Evolutionary conservation across 2,797 vertebrate genomes (phyloP), one percentile per base, ranked within the genome.

Genomic region (Spinibarbus caldwelli): DNA sequence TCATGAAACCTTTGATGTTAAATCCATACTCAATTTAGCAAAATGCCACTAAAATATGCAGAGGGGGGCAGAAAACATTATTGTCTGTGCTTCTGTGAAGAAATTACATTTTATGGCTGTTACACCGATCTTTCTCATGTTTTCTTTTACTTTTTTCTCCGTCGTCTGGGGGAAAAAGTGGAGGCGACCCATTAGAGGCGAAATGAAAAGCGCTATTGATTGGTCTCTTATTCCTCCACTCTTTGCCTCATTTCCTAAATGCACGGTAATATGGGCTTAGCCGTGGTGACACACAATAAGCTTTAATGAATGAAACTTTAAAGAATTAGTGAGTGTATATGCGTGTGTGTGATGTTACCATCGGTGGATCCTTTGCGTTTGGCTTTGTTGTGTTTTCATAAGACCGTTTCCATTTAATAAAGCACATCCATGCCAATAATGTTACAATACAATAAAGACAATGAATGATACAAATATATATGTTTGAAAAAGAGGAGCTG

Each of bases 121-220:
- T 97, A 97, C 93, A 89, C 96, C 95, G 95, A 96, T 96, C 96
- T 97, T 97, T 96, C 96, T 95, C 96, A 96, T 96, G 96, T 96
- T 97, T 96, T 96, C 94, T 95, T 96, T 79, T 71, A 71, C 43
- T 88, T 87, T 86, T 85, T 72, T 72, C 21, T 31, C 77, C 7
- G 79, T 81, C 87, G 90, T 93, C 93, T 92, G 89, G 77, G 12
- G 87, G 93, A 62, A 92, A 90, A 89, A 94, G 95, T 95, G 93
- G 94, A 89, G 78, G 87, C 94, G 95, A 95, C 95, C 96, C 97
- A 97, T 99, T 99, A 99, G 96, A 96, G 95, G 94, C 93, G 92
- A 97, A 98, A 99, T 98, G 97, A 99, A 99, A 98, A 99, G 97
- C 97, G 96, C 96, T 99, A 99, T 99, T 98, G 98, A 99, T 99